Base-by-base conservation (phyloP, 2,797 vertebrate genomes). In the Simalia tracyae region DNA sequence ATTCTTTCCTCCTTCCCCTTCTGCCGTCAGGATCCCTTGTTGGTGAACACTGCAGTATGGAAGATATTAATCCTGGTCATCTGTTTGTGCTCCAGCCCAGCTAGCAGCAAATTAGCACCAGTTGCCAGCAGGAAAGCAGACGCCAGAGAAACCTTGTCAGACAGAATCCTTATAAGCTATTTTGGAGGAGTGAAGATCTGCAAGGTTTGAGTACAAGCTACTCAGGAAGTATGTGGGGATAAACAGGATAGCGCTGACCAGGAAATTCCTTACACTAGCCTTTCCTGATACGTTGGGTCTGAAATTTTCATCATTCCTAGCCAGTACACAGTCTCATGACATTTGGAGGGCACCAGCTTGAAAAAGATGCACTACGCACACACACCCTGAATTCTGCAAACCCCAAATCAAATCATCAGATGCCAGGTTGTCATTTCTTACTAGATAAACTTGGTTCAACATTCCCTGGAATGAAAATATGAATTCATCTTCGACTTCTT, bases 1-100 rank as follows among this genome's bases (percentile, higher is more conserved):
- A 63, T 63, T 46, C 24, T 28, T 19, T 50, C 36, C 56, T 57
- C 31, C 10, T 68, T 1, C 4, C 1, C 31, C 28, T 46, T 11
- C 76, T 86, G 56, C 76, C 28, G 12, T 24, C 50, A 68, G 46
- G 50, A 81, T 68, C 57, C 31, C 84, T 66, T 54, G 57, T 54
- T 60, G 68, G 68, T 50, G 28, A 86, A 81, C 28, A 46, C 66
- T 31, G 86, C 11, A 50, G 0, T 81, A 81, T 28, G 59, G 46
- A n/a, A 22, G 64, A 60, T n/a, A 89, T 68, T 92, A 93, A 93
- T 92, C 88, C 90, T 84, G 61, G 17, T 63, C 88, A 90, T 42
- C 61, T 90, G 91, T 68, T 90, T 54, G n/a, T 68, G 31, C 22
- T 28, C 50, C 22, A n/a, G n/a, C 66, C n/a, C 59, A 84, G 88